Evolutionary conservation across 2,888 invertebrate species (phyloP), one percentile per base, ranked within the genome.

Genomic region (Temnothorax ravouxi): DNA sequence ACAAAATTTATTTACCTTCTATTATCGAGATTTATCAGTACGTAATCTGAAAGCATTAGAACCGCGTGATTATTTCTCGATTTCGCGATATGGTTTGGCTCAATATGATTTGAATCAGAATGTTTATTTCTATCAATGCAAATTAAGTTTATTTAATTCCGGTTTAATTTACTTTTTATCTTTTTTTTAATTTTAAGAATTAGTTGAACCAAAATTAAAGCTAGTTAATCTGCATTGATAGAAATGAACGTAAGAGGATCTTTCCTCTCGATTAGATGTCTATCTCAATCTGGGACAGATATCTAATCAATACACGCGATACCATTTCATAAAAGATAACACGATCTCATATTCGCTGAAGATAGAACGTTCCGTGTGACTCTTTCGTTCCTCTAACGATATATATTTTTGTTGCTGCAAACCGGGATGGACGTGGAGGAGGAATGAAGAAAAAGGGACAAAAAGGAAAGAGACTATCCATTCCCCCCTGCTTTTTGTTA

Each of bases 401-500:
- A 79, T 41, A 79, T 41, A 79, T 41, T 25, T 54, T 25, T 18
- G 21, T 38, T 34, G 6, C 15, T 38, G 47, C 47, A 75, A 75
- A 50, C 3, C 64, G 2, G 21, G 21, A 0, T 4, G 21, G 5
- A 38, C 3, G 29, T 29, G 29, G 21, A 15, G 4, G 34, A 52
- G 15, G 21, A 13, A 69, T 9, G 41, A 21, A 61, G 56, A 47
- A 34, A n/a, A 50, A 61, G 21, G n/a, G n/a, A 44, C 56, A 41
- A 75, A 83, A 69, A 38, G 9, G 25, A 50, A 47, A 52, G 15
- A 29, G 64, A 81, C 11, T 56, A 54, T 80, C 44, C 54, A 21
- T 66, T 41, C 56, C 29, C 74, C 56, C 50, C 50, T 54, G 44
- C n/a, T 80, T 69, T 84, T 84, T 75, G 13, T 54, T 34, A 47